Percentiles rank a stretch among this genome's conserved stretches.
Conservation (phyloP, 1,140 invertebrate species). For the Meloidogyne hapla region DNA sequence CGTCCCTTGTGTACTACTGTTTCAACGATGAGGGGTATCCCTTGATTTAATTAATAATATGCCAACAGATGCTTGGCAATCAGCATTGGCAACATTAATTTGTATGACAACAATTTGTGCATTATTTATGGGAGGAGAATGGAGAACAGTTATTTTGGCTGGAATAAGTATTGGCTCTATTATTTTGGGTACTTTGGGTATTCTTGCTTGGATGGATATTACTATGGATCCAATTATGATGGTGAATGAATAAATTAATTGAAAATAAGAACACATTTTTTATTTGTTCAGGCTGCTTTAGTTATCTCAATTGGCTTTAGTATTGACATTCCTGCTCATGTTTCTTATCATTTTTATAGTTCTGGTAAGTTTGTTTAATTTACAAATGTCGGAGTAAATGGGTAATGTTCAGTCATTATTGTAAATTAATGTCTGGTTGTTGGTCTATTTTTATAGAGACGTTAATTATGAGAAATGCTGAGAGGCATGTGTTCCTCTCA, state of each 20-base stretch:
- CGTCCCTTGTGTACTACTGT: too few relatives aligned
- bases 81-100: conserved; percentile 53
- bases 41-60: conserved; percentile 66
- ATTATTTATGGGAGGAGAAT: conserved; percentile 65
- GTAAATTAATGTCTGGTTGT: too few relatives aligned
- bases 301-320: conserved; percentile 66
- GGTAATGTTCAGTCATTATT: too few relatives aligned
- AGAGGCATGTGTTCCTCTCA: neutral
- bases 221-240: conserved; percentile 67
- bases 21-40: conserved; percentile 59
- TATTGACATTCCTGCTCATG: conserved; percentile 54
- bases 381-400: too few relatives aligned
- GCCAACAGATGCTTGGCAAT: conserved; percentile 65
- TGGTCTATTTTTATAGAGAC: too few relatives aligned
- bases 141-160: conserved; percentile 64
- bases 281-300: conserved; percentile 59
- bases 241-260: conserved; percentile 25
- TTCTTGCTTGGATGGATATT: conserved; percentile 63
- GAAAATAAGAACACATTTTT: conserved; percentile 14
- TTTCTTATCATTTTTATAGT: conserved; percentile 51
- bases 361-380: conserved; percentile 22
- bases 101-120: conserved; percentile 65
- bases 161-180: conserved; percentile 64
- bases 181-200: conserved; percentile 64
- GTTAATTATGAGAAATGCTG: neutral